Percentiles rank a stretch among this genome's conserved stretches.
phyloP scores from a whole-genome alignment of 1,140 invertebrate genomes.

The Whitmania pigra region DNA sequence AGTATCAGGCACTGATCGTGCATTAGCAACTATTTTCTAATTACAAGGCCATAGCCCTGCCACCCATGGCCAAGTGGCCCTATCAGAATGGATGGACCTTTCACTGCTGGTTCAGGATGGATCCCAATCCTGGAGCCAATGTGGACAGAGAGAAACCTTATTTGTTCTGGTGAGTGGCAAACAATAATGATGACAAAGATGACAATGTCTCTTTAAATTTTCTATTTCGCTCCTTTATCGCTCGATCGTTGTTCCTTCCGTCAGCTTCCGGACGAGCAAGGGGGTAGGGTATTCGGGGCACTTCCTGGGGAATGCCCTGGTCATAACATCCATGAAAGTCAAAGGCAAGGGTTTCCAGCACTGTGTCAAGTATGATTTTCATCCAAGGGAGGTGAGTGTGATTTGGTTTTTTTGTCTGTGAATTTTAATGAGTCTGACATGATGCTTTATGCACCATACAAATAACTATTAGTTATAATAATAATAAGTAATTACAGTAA shows the following conservation, averaged over 20 bases:
- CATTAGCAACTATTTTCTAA: too few species aligned
- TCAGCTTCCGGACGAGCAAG: conserved; percentile 94
- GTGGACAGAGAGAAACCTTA: conserved; percentile 97
- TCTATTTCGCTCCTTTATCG: too few species aligned
- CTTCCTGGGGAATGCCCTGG: conserved; percentile 96
- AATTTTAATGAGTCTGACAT: too few species aligned
- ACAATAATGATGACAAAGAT: neutral
- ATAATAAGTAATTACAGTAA: too few species aligned
- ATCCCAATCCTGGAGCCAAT: conserved; percentile 95
- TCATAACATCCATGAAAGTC: conserved; percentile 95
- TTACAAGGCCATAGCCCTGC: conserved; percentile 76
- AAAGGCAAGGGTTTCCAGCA: conserved; percentile 98
- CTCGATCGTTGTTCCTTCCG: neutral
- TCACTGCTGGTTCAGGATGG: conserved; percentile 94
- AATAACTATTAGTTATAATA: too few species aligned
- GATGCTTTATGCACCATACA: too few species aligned
- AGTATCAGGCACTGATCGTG: too few species aligned
- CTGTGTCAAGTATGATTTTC: conserved; percentile 98
- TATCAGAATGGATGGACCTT: conserved; percentile 99
- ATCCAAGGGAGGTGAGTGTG: conserved; percentile 70
- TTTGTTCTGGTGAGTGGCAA: conserved; percentile 70
- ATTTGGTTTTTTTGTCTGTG: too few species aligned
- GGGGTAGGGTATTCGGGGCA: conserved; percentile 98
- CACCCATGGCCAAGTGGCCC: conserved; percentile 88
- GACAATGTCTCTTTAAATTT: neutral